These are phyloP conservation scores for Cepaea hortensis DNA, from an alignment of 2,888 invertebrate species.

Conservation along the genomic window DNA sequence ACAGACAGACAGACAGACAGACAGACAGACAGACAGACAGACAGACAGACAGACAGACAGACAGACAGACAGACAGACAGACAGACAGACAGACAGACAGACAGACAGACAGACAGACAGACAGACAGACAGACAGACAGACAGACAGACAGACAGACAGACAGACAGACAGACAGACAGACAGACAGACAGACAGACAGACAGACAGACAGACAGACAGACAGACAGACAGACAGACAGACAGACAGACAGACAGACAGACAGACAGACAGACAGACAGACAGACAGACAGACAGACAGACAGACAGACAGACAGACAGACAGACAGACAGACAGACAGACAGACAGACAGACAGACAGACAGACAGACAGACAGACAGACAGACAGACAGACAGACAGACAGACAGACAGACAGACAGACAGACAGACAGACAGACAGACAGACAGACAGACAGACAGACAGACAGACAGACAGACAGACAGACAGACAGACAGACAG, in stretches of 20 bases:
- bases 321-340: not conserved
- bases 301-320: too few species aligned
- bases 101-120: too few species aligned
- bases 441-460: too few species aligned
- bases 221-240: not conserved
- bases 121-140: too few species aligned
- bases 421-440: not conserved
- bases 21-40: not conserved
- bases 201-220: not conserved
- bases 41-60: not conserved
- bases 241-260: not conserved
- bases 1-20: constrained; percentile 21
- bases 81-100: too few species aligned
- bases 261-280: too few species aligned
- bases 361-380: not conserved
- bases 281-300: too few species aligned
- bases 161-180: constrained; percentile 9
- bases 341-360: constrained; percentile 18
- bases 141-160: too few species aligned
- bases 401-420: not conserved
- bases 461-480: too few species aligned
- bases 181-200: constrained; percentile 18
- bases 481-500: too few species aligned
- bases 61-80: not conserved
- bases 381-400: not conserved